Conservation (phyloP, 2,888 invertebrate genomes). For the Cacoxenus indagator region DNA sequence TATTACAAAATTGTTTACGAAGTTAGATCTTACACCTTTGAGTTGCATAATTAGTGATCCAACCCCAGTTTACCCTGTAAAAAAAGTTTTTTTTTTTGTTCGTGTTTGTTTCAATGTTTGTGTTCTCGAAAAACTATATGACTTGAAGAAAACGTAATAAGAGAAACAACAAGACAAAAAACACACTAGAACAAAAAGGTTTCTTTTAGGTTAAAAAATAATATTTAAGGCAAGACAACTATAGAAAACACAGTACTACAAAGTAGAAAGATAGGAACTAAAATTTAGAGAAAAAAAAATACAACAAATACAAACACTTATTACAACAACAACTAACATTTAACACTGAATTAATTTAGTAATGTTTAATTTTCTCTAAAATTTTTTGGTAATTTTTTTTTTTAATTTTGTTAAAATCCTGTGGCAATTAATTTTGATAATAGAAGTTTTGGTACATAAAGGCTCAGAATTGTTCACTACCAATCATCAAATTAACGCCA, state of each 20-base stretch:
- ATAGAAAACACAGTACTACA: conserved; percentile 25
- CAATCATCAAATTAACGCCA: background rate
- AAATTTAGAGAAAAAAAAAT: conserved; percentile 23
- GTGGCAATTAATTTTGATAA: conserved; percentile 45
- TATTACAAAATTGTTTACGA: too few species aligned
- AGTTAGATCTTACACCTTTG: too few species aligned
- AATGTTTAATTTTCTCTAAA: conserved; percentile 26
- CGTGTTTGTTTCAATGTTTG: too few species aligned
- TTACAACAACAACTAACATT: conserved; percentile 62
- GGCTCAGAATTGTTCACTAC: background rate
- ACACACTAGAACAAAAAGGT: conserved; percentile 1
- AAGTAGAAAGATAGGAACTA: background rate
- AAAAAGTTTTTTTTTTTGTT: background rate
- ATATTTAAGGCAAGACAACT: conserved; percentile 16
- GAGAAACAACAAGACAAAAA: conserved; percentile 6
- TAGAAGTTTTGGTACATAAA: conserved; percentile 28
- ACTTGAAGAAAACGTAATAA: background rate
- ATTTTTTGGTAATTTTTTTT: conserved; percentile 13
- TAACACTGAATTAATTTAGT: conserved; percentile 44
- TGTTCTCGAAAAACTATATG: background rate
- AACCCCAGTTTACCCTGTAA: too few species aligned
- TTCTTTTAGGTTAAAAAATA: conserved; percentile 1
- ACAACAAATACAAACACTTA: conserved; percentile 55
- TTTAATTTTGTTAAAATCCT: conserved; percentile 34
- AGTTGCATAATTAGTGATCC: too few species aligned